Conservation (phyloP, 2,888 invertebrate species). For the Aleiodes testaceus region DNA sequence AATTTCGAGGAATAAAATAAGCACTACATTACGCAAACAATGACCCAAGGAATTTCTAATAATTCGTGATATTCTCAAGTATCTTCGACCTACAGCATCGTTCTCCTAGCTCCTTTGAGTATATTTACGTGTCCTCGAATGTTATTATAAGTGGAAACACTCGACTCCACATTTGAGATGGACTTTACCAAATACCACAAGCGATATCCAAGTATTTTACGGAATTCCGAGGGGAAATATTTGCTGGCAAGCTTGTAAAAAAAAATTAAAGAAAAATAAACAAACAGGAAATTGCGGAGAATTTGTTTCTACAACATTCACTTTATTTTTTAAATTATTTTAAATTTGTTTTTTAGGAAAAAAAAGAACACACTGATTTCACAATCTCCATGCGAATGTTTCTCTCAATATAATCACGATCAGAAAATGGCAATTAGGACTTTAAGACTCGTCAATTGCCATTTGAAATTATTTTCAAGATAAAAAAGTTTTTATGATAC, state of each 20-base stretch:
- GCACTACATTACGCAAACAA: constrained; percentile 34
- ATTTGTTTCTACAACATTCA: constrained; percentile 36
- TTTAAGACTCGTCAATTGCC: constrained; percentile 60
- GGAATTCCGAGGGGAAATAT: constrained; percentile 12
- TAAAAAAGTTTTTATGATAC: constrained; percentile 60
- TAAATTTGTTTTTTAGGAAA: constrained; percentile 2
- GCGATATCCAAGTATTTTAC: constrained; percentile 29
- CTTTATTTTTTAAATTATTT: constrained; percentile 36
- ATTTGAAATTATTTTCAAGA: constrained; percentile 49
- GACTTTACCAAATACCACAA: constrained; percentile 29
- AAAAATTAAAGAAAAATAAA: neutral
- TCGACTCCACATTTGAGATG: constrained; percentile 34
- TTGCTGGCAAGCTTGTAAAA: constrained; percentile 54
- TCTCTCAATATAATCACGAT: constrained; percentile 30
- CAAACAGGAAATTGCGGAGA: constrained; percentile 30
- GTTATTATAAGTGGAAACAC: constrained; percentile 68
- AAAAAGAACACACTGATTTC: constrained; percentile 34
- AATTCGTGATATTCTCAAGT: constrained; percentile 8
- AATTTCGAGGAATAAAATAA: constrained; percentile 30
- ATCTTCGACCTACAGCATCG: constrained; percentile 65
- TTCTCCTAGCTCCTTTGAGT: constrained; percentile 59
- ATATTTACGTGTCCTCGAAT: constrained; percentile 68
- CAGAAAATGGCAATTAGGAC: constrained; percentile 50
- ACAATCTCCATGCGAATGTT: constrained; percentile 15
- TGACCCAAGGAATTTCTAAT: constrained; percentile 26